Base-by-base conservation (phyloP, 2,888 invertebrate species). In the Coronaproctus castanopsis region DNA sequence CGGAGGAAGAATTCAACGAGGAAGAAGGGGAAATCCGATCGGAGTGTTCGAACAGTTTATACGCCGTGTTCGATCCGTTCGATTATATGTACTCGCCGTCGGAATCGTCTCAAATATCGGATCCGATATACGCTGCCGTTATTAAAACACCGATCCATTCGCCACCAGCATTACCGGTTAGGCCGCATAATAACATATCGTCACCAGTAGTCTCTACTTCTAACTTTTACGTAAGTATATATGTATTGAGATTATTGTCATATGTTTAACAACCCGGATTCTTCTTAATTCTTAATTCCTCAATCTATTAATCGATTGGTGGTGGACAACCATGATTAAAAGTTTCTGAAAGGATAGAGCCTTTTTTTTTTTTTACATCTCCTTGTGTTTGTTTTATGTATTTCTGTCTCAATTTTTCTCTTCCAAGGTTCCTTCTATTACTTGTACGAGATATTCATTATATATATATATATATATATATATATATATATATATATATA, bases 61-160 rank as follows among this genome's bases (percentile, higher is more conserved):
- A 85, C 67, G 82, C 84, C 67, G 81, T 82, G 62, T 83, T 83
- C 68, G 83, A 85, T 71, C 84, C 83, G n/a, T 83, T 84, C 67
- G 84, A 85, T 70, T 85, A 83, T 69, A 78, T 85, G 70, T 82
- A 83, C 68, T 79, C 79, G 66, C 72, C 74, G 24, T 77, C 77
- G 36, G 78, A 80, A 63, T 80, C 79, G 67, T 81, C 81, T 62
- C 71, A 76, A 59, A 71, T 71, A 61, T 76, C 77, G 2, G 82
- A 83, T 71, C 82, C 83, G 3, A 77, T 83, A 59, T 83, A 83
- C 68, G 83, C 80, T 36, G 81, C 82, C 49, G 79, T 82, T 51
- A 79, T 76, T 64, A 77, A 78, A 68, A 59, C 64, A 3, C 65
- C 65, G 21, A 61, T 65, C 48, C 64, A 64, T 52, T 63, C 65